A percentile compares a stretch with the other conserved stretches of the same genome.
Conservation (phyloP, 2,113 vertebrate genomes). For the Myrmophylax atrothorax region DNA sequence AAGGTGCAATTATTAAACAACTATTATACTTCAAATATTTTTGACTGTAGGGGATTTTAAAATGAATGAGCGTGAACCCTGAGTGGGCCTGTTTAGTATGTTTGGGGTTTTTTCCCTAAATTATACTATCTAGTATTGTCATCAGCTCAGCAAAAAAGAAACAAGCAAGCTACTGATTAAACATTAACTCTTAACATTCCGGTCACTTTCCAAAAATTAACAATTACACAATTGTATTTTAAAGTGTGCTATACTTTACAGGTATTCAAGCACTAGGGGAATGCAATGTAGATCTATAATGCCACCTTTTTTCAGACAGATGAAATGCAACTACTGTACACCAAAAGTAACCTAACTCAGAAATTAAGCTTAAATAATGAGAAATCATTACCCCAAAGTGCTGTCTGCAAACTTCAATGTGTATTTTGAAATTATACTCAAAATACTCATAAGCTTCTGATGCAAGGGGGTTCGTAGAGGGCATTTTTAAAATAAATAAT, state of each 20-base stretch:
- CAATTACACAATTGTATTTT: not conserved
- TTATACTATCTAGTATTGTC: not conserved
- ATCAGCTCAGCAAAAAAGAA: not conserved
- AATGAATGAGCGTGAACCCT: not conserved
- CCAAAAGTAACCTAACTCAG: not conserved
- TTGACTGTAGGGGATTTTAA: not conserved
- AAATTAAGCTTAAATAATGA: not conserved
- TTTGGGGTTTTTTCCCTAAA: not conserved
- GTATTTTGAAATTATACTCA: not conserved
- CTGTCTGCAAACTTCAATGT: not conserved
- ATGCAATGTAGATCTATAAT: constrained; percentile 67
- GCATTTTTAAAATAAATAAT: not conserved
- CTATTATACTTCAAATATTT: not conserved
- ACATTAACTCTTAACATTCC: not conserved
- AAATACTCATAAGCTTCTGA: not conserved
- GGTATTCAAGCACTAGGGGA: constrained; percentile 18
- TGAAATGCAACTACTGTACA: constrained; percentile 55
- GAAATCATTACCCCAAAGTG: not conserved
- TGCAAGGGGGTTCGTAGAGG: not conserved
- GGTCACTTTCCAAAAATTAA: not conserved
- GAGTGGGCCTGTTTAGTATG: not conserved
- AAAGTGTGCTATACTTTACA: not conserved
- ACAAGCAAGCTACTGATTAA: not conserved
- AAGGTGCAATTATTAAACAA: not conserved
- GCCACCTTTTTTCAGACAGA: constrained; percentile 70